Evolutionary conservation across 1,140 invertebrate species (phyloP), one percentile per base, ranked within the genome.

Genomic region (Drosophila sproati): DNA sequence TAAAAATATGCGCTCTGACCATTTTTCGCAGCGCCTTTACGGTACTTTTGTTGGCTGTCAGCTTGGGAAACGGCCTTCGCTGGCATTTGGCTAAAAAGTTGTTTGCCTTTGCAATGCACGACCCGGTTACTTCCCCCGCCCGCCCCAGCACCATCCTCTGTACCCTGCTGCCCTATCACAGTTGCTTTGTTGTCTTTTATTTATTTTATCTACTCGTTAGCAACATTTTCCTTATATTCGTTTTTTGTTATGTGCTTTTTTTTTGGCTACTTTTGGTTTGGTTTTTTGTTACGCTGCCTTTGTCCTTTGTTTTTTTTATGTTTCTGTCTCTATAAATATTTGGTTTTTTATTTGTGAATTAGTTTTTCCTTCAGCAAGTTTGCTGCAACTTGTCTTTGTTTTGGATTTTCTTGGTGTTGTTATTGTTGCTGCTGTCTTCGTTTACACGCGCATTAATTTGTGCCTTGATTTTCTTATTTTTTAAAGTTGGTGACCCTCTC

Each of bases 21-120:
- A 54, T 70, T 62, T 70, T 62, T 62, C 59, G 45, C 32, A 62
- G 45, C 41, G 60, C 64, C 75, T 82, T 78, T 82, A 82, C 80
- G 80, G 80, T 82, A 82, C 80, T 82, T 82, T 82, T 82, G 80
- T 69, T 66, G 82, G 70, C 71, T 56, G 32, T 45, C 34, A 69
- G 50, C 47, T 37, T 59, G 50, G 39, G 72, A 68, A 82, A 82
- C 80, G 80, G 76, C 80, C 80, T 82, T 82, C 80, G 72, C 54
- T 82, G 80, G 80, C 80, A 82, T 82, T 82, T 82, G 80, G 75
- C 73, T 63, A 82, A 75, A 79, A 82, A 82, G 80, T 82, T 82
- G 80, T 81, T 82, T 82, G 80, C 80, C 80, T 82, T 82, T 71
- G 78, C 71, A 73, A 48, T 48, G 47, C 57, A 60, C 31, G 31